A percentile compares a stretch with the other conserved stretches of the same genome.
phyloP scores from a whole-genome alignment of 1,140 invertebrate genomes.

The Eciton burchellii region DNA sequence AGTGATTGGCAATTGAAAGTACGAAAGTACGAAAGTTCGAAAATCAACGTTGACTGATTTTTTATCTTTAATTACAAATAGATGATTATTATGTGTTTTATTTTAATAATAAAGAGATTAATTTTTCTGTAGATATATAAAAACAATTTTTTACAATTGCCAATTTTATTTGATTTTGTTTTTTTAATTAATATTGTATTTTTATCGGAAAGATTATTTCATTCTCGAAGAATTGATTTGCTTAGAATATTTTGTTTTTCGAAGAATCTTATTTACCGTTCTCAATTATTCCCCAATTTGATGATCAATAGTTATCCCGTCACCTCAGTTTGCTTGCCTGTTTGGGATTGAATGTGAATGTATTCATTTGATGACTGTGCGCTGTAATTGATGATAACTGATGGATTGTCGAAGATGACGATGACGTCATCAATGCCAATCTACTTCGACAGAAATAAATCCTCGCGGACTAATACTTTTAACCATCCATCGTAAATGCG shows the following conservation, averaged over 20 bases:
- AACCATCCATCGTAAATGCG: slow-evolving; percentile 18
- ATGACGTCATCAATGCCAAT: slow-evolving; percentile 16
- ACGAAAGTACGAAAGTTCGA: no score
- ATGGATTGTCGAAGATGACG: slow-evolving; percentile 11
- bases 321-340: slow-evolving; percentile 66
- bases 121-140: no score
- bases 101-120: neutral
- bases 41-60: neutral
- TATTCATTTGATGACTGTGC: slow-evolving; percentile 50
- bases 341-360: slow-evolving; percentile 69
- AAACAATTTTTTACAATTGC: no score
- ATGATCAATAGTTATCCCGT: slow-evolving; percentile 21
- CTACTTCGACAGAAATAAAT: slow-evolving; percentile 48
- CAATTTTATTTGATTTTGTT: no score
- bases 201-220: neutral
- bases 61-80: neutral
- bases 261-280: neutral
- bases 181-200: neutral
- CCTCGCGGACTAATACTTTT: slow-evolving; percentile 41
- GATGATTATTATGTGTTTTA: no score
- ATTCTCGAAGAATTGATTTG: neutral
- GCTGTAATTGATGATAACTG: slow-evolving; percentile 21
- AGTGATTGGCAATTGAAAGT: slow-evolving; percentile 25
- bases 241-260: neutral
- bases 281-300: slow-evolving; percentile 28